phyloP scores from a whole-genome alignment of 2,113 vertebrate genomes.

The Vanacampus margaritifer region DNA sequence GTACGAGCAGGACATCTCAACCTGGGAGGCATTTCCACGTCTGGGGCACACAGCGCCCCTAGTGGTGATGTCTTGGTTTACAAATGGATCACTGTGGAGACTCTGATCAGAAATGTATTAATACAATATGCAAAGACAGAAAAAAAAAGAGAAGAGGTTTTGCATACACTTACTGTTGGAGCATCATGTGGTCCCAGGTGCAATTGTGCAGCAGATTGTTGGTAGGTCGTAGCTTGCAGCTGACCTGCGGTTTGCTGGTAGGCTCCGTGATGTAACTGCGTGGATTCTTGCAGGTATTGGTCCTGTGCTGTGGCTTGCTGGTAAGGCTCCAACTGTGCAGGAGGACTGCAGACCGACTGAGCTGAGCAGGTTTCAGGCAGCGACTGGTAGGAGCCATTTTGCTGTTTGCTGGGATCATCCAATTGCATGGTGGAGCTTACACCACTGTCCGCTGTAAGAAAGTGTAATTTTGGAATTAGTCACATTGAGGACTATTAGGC shows the following conservation, averaged over 20 bases:
- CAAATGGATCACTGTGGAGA: slow-evolving; percentile 47
- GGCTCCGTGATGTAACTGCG: slow-evolving; percentile 57
- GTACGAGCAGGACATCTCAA: slow-evolving; percentile 38
- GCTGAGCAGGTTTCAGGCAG: slow-evolving; percentile 73
- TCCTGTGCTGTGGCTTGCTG: slow-evolving; percentile 67
- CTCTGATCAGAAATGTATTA: slow-evolving; percentile 43
- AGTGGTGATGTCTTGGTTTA: slow-evolving; percentile 37
- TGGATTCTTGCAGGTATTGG: slow-evolving; percentile 63
- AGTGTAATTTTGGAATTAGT: slow-evolving; percentile 27
- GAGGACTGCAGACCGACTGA: slow-evolving; percentile 66
- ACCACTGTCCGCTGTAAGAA: slow-evolving; percentile 82
- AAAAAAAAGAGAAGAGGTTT: neutral
- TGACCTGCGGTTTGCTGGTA: slow-evolving; percentile 53
- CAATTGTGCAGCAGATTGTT: slow-evolving; percentile 51
- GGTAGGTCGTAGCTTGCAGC: slow-evolving; percentile 50
- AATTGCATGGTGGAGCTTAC: slow-evolving; percentile 79
- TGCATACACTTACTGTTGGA: slow-evolving; percentile 65
- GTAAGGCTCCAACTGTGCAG: slow-evolving; percentile 62
- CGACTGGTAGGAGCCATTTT: slow-evolving; percentile 80
- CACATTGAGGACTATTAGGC: slow-evolving; percentile 17
- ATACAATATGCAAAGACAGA: slow-evolving; percentile 21
- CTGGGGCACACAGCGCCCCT: slow-evolving; percentile 39
- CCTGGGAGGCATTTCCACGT: slow-evolving; percentile 49
- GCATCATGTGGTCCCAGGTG: slow-evolving; percentile 67
- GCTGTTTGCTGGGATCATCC: slow-evolving; percentile 84